Evolutionary conservation across 2,797 vertebrate species (phyloP).

Genomic region (Coendou prehensilis): DNA sequence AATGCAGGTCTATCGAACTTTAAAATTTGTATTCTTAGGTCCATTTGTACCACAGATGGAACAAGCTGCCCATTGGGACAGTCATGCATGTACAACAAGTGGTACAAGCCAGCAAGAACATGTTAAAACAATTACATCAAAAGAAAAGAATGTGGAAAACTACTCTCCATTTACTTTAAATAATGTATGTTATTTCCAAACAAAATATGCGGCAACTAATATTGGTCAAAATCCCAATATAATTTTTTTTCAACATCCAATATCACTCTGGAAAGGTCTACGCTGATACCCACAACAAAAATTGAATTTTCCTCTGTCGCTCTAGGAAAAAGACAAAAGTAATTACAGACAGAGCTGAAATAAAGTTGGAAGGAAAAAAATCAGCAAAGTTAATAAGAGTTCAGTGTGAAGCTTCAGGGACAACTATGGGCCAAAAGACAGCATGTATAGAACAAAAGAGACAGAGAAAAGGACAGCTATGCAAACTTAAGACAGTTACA

Average conservation of each 20-base stretch:
- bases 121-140: conserved; percentile 20
- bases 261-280: conserved; percentile 23
- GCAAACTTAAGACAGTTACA: background rate
- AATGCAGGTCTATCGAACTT: conserved; percentile 9
- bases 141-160: conserved; percentile 45
- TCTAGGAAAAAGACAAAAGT: conserved; percentile 49
- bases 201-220: conserved; percentile 30
- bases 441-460: background rate
- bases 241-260: conserved; percentile 48
- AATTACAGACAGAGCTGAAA: conserved; percentile 63
- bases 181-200: background rate
- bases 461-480: background rate
- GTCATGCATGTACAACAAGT: background rate
- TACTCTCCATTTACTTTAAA: background rate
- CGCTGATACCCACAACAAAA: conserved; percentile 27
- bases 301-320: conserved; percentile 42
- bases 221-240: conserved; percentile 42
- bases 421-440: background rate
- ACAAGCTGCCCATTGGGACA: background rate
- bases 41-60: background rate
- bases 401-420: conserved; percentile 11
- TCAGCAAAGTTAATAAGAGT: conserved; percentile 22
- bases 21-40: background rate
- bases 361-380: background rate
- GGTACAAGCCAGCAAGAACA: background rate